Evolutionary conservation across 2,113 vertebrate genomes (phyloP).

Genomic region (Acanthisitta chloris): DNA sequence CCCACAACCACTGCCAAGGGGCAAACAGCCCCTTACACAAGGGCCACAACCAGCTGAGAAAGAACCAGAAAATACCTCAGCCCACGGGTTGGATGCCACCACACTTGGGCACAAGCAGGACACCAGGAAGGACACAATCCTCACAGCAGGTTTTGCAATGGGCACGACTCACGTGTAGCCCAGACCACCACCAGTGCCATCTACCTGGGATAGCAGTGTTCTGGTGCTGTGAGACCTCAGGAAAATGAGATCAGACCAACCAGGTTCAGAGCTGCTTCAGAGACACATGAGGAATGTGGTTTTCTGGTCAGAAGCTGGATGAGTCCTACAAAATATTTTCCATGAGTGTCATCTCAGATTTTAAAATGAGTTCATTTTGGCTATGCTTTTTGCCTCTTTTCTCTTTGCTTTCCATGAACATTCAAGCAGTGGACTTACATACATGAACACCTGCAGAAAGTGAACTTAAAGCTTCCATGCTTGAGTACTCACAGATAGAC

Average conservation of each 20-base stretch:
- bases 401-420: neutral
- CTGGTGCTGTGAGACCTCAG: neutral
- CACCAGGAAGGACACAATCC: neutral
- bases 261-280: neutral
- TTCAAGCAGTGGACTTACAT: neutral
- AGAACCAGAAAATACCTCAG: neutral
- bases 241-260: neutral
- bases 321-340: neutral
- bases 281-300: neutral
- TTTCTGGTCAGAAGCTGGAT: neutral
- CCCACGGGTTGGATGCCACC: rapidly evolving
- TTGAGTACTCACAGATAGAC: neutral
- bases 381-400: neutral
- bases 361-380: slow-evolving; percentile 12
- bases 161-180: neutral
- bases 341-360: neutral
- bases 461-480: neutral
- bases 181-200: neutral
- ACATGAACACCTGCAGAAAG: neutral
- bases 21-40: neutral
- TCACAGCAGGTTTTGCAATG: neutral
- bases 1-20: neutral
- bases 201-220: neutral
- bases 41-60: neutral
- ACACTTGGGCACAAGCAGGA: rapidly evolving